Evolutionary conservation across 2,888 invertebrate genomes (phyloP), one percentile per base, ranked within the genome.

Genomic region (Tillus elongatus): DNA sequence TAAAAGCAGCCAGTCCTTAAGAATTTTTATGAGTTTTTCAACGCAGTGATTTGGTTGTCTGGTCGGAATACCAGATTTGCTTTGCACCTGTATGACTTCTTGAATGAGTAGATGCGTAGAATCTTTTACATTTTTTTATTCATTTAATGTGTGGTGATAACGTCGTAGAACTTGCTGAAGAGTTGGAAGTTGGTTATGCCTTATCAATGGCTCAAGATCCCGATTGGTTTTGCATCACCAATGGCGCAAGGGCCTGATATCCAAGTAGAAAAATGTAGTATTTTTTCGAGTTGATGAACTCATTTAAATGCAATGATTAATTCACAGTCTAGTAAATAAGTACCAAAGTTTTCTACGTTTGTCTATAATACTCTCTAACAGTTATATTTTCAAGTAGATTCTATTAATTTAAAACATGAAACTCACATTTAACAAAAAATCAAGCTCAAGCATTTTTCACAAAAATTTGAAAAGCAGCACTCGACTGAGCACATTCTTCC

Each of bases 31-130:
- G n/a, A 19, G 24, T 19, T 19, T 19, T 19, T 19, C 24, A 8
- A 19, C 24, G n/a, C 24, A 19, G n/a, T 19, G 24, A 19, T 19
- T 19, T 19, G 24, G n/a, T 19, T 19, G 24, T 19, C 24, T 19
- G 24, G n/a, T 19, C 24, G 24, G 24, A n/a, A 19, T 19, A 19
- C 24, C 24, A 19, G 24, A 19, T 19, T 19, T 19, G 24, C 24
- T 19, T n/a, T n/a, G n/a, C 24, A 19, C 24, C 24, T 19, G 6
- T 19, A 19, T 8, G 24, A 19, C 24, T 19, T 19, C 24, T 19
- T 19, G 24, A 19, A 19, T 19, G 24, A 19, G 24, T 19, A n/a
- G n/a, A n/a, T n/a, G n/a, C n/a, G n/a, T n/a, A n/a, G n/a, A n/a
- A n/a, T n/a, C n/a, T n/a, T n/a, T n/a, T n/a, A n/a, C n/a, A n/a